Conservation (phyloP, 2,888 invertebrate species). For the Lasioglossum lativentre region DNA sequence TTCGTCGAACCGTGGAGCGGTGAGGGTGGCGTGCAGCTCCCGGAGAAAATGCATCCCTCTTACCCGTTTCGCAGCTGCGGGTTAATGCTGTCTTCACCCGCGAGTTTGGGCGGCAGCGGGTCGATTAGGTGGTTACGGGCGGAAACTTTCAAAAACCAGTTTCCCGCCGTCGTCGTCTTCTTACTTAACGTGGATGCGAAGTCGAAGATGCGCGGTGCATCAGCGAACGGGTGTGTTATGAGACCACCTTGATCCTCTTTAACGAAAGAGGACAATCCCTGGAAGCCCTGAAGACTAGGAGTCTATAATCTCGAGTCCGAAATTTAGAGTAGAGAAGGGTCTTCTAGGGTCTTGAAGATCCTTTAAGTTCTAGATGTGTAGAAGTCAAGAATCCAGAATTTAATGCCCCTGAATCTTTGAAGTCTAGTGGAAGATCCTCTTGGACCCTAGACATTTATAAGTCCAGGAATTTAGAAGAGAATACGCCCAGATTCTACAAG, state of each 20-base stretch:
- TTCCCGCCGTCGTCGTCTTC: no score
- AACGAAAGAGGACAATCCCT: not conserved
- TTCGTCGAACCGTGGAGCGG: not conserved
- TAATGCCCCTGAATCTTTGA: not conserved
- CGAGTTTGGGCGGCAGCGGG: not conserved
- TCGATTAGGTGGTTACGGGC: not conserved
- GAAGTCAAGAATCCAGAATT: not conserved
- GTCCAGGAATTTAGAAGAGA: not conserved
- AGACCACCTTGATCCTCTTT: not conserved
- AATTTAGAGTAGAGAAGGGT: not conserved
- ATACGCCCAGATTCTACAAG: no score
- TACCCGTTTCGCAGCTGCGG: not conserved
- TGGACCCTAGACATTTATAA: not conserved
- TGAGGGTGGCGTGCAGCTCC: not conserved
- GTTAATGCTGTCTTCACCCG: not conserved
- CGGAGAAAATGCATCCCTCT: not conserved
- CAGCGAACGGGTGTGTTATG: not conserved
- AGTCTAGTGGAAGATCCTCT: no score
- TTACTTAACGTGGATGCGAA: not conserved
- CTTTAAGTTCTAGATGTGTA: not conserved
- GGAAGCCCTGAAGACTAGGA: not conserved
- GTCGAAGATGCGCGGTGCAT: not conserved
- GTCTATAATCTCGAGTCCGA: not conserved
- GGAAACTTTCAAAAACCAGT: slow-evolving; percentile 13
- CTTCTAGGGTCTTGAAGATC: not conserved